Base-by-base conservation (phyloP, 1,140 invertebrate genomes). In the Tetragnatha versicolor region DNA sequence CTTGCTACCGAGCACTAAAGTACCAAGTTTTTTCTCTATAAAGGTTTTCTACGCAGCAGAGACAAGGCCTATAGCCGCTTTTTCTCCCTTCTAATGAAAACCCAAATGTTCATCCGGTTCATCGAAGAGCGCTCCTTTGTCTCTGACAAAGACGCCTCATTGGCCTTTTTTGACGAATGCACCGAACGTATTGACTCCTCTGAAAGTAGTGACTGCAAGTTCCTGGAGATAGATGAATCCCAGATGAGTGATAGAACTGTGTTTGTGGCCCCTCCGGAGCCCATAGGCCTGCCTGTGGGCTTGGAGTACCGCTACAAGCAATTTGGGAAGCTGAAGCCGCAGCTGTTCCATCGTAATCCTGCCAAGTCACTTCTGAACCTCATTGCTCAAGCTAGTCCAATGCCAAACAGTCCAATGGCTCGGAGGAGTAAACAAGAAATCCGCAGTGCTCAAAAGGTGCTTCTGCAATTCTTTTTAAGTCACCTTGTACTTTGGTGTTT, bases 81-180 rank as follows among this genome's bases (percentile, higher is more conserved):
- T 87, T 98, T 94, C 86, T 89, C 90, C 58, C 88, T 95, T 81
- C 85, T 98, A 82, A 92, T 96, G 86, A 92, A 91, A 84, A 98
- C 97, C 1, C 97, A 99, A 88, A 97, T 97, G 93, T 99, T 98
- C 86, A 97, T 95, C 76, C 91, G 96, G 49, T 99, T 99, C 86
- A 98, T 99, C 81, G 97, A 99, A 87, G 98, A 99, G 87, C 90
- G 97, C 42, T 98, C 96, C 82, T 99, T 99, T 88, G 95, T 99
- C 0, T 97, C 96, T 14, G 96, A 98, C 83, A 95, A 95, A 85
- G 96, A 99, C 88, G 89, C 90, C 17, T 91, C 91, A 80, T 87
- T 99, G 68, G 94, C 96, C 12, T 99, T 99, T 88, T 99, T 99
- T 85, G 98, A 99, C 86, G 96, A 99, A 85, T 99, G 97, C 84